These are phyloP conservation scores for Hippoglossus hippoglossus DNA, from an alignment of 2,797 vertebrate species.

Conservation along the genomic window DNA sequence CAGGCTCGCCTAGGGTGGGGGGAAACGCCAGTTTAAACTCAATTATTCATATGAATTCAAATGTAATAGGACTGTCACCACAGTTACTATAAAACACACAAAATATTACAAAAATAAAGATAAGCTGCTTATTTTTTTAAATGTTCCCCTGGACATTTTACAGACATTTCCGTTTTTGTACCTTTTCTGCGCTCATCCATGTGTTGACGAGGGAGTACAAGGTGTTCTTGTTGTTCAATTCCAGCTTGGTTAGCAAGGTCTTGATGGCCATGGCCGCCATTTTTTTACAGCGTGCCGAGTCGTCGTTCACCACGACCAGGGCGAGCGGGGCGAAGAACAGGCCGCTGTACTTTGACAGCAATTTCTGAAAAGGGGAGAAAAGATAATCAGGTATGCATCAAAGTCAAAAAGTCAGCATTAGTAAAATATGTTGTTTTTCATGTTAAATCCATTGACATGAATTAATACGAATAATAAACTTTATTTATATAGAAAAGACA, in stretches of 20 bases:
- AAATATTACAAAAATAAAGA: no score
- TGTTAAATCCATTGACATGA: no score
- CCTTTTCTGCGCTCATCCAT: slow-evolving; percentile 92
- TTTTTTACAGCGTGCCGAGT: slow-evolving; percentile 92
- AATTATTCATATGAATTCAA: not conserved
- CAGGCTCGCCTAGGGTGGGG: slow-evolving; percentile 73
- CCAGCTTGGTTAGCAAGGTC: slow-evolving; percentile 87
- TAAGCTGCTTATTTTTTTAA: no score
- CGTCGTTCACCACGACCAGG: slow-evolving; percentile 92
- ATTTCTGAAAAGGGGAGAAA: slow-evolving; percentile 73
- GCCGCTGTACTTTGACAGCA: slow-evolving; percentile 87
- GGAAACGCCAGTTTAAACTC: not conserved
- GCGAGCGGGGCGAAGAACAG: slow-evolving; percentile 94
- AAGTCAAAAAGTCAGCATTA: no score
- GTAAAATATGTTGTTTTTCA: no score
- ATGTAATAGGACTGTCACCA: not conserved
- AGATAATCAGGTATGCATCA: not conserved
- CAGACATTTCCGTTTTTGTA: slow-evolving; percentile 40
- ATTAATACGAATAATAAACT: no score
- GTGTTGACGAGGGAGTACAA: slow-evolving; percentile 87
- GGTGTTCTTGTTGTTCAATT: slow-evolving; percentile 83
- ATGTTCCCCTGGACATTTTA: no score
- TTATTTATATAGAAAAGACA: no score
- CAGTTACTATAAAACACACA: no score
- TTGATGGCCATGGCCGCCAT: slow-evolving; percentile 93